These are phyloP conservation scores for Watsonalla cultraria DNA, from an alignment of 2,888 invertebrate species.

Conservation along the genomic window DNA sequence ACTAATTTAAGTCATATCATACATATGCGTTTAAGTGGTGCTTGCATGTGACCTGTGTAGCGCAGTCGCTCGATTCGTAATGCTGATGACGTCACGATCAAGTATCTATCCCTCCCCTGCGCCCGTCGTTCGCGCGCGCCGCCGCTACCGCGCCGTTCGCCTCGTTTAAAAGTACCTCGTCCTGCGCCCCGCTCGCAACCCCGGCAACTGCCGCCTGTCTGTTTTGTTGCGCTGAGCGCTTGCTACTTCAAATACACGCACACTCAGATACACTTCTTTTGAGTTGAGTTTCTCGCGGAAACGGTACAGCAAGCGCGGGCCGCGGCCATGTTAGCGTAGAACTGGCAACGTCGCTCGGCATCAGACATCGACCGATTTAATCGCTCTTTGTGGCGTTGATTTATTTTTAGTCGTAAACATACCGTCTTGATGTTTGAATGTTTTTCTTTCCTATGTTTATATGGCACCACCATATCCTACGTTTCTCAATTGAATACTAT, in stretches of 20 bases:
- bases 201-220: constrained; percentile 17
- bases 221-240: constrained; percentile 14
- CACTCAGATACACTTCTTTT: constrained; percentile 26
- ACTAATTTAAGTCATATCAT: too few relatives aligned
- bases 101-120: constrained; percentile 5
- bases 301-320: constrained; percentile 73
- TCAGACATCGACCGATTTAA: constrained; percentile 76
- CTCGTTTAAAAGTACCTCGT: constrained; percentile 4
- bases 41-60: neutral
- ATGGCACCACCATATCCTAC: too few relatives aligned
- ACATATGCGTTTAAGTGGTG: too few relatives aligned
- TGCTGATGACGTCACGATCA: constrained; percentile 7
- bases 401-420: neutral
- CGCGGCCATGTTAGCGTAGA: constrained; percentile 72
- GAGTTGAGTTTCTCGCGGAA: constrained; percentile 77
- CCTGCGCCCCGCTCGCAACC: constrained; percentile 22
- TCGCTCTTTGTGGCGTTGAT: constrained; percentile 52
- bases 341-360: constrained; percentile 70
- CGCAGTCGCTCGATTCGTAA: constrained; percentile 13
- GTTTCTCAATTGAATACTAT: too few relatives aligned
- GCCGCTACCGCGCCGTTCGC: constrained; percentile 13
- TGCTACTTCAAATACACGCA: constrained; percentile 61
- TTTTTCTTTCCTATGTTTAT: too few relatives aligned
- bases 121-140: constrained; percentile 30
- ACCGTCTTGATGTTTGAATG: too few relatives aligned